Evolutionary conservation across 2,797 vertebrate species (phyloP).

Genomic region (Scomberomorus guttatus): DNA sequence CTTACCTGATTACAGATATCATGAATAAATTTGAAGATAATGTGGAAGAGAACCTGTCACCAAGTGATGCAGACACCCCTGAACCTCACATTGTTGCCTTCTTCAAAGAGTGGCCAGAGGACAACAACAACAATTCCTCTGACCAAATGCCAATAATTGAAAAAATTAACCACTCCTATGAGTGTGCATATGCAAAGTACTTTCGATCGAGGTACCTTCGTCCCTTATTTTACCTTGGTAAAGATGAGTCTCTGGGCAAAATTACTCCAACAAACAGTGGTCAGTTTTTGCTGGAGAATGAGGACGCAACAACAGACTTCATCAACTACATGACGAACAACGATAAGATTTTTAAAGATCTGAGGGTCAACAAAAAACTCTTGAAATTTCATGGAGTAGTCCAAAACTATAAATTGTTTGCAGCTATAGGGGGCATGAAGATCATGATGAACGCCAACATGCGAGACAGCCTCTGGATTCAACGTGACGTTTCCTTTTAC

Average conservation of each 20-base stretch:
- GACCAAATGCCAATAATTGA: not conserved
- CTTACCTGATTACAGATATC: not conserved
- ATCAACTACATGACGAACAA: not conserved
- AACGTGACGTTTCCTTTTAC: slow-evolving; percentile 17
- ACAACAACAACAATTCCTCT: not conserved
- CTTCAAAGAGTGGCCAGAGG: not conserved
- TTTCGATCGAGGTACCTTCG: not conserved
- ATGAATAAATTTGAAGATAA: not conserved
- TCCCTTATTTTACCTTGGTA: not conserved
- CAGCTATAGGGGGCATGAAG: not conserved
- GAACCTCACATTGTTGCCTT: slow-evolving; percentile 7
- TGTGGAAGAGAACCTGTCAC: not conserved
- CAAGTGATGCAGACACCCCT: not conserved
- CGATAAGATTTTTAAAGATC: not conserved
- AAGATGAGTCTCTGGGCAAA: not conserved
- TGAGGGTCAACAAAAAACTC: not conserved
- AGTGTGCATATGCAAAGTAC: not conserved
- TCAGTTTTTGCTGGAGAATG: not conserved
- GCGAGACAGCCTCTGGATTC: not conserved
- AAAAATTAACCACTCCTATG: not conserved
- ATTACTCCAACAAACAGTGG: not conserved
- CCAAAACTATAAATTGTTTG: not conserved
- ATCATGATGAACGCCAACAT: not conserved
- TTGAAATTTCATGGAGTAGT: not conserved
- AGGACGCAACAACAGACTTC: not conserved